These are phyloP conservation scores for Lonchura striata DNA, from an alignment of 2,113 vertebrate genomes.

Conservation along the genomic window DNA sequence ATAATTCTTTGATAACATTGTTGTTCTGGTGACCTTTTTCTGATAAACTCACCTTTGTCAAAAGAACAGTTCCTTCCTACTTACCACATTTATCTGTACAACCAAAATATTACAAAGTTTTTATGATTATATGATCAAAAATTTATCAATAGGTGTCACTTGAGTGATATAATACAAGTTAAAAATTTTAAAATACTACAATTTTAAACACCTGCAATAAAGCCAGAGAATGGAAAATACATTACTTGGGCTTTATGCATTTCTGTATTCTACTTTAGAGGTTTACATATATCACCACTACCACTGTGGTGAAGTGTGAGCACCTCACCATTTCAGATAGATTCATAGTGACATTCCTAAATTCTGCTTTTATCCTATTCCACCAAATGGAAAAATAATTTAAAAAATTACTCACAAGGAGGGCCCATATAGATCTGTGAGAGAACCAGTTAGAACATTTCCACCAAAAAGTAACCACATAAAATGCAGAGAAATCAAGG, in stretches of 20 bases:
- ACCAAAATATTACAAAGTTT: neutral
- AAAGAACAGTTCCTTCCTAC: neutral
- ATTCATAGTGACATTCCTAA: neutral
- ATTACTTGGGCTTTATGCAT: neutral
- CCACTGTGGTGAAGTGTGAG: neutral
- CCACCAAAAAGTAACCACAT: neutral
- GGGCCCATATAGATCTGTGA: neutral
- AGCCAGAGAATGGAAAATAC: neutral
- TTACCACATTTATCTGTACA: neutral
- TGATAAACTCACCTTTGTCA: neutral
- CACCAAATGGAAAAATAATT: neutral
- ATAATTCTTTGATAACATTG: neutral
- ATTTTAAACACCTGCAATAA: neutral
- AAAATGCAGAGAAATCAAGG: neutral
- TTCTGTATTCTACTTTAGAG: neutral
- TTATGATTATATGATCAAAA: neutral
- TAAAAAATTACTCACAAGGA: neutral
- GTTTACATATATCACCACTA: neutral
- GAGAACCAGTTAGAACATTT: neutral
- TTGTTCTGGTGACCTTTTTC: neutral
- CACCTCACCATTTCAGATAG: neutral
- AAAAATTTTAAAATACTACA: neutral
- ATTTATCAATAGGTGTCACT: neutral
- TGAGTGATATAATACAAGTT: neutral
- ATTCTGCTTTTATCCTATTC: neutral